Base-by-base conservation (phyloP, 2,113 vertebrate species). In the Paedocypris sp. region DNA sequence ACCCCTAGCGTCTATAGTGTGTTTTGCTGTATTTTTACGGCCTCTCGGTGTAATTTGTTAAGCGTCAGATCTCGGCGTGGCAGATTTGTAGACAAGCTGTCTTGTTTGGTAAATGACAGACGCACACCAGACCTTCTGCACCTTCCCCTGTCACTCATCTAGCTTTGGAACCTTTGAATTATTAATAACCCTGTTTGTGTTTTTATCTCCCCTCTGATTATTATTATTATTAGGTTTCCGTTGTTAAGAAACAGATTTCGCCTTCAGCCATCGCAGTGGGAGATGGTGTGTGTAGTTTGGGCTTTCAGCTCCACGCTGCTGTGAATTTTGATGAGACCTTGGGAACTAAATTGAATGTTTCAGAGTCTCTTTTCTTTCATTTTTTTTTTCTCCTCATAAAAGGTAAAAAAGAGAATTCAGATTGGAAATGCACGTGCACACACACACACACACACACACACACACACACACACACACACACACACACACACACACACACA, bases 261-360 rank as follows among this genome's bases (percentile, higher is more conserved):
- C 51, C 51, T 53, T 38, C n/a, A 35, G 51, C 33, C 32, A 53
- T 38, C 33, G 38, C 51, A 53, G 22, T 53, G 22, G 33, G 51
- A 33, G 22, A 36, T 53, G 36, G 10, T 0, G 9, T 13, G 51
- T 53, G 51, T 38, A 12, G 51, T 22, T 32, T 53, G 22, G 20
- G 33, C 13, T 53, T 38, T 38, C 20, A 38, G 22, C 4, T 2
- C 22, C 4, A 22, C 2, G 4, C 33, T 53, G 33, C 33, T 53
- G 51, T 53, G 51, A 53, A 53, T 53, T 53, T 53, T 39, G 51
- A 53, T 53, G 51, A 38, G 32, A 38, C 33, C 33, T 53, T 53
- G 51, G 38, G 23, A 53, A 53, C 20, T 53, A 53, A 53, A 53
- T 23, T 53, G 33, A 38, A 38, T 26, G 12, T 58, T 45, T 10